A percentile compares a stretch with the other conserved stretches of the same genome.
Evolutionary conservation across 2,113 vertebrate species (phyloP).

Genomic region (Notarius quadriscutis): DNA sequence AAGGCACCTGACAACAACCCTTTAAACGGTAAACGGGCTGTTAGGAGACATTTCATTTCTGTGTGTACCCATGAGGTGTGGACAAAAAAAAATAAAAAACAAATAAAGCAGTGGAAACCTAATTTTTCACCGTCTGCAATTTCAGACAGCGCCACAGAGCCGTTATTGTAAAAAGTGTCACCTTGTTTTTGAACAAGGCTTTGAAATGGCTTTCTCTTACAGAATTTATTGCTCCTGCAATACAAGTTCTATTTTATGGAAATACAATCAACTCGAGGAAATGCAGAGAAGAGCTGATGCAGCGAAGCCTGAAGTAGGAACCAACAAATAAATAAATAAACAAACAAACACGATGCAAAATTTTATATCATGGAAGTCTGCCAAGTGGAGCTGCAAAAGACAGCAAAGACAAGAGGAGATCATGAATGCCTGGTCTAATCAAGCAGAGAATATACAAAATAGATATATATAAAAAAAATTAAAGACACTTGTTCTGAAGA

Average conservation of each 20-base stretch:
- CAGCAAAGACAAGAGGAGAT: background rate
- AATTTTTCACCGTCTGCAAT: constrained; percentile 3
- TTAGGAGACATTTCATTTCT: constrained; percentile 1
- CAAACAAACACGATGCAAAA: background rate
- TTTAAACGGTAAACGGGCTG: background rate
- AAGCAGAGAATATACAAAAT: background rate
- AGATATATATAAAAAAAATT: too few species aligned
- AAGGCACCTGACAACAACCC: background rate
- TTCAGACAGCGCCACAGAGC: background rate
- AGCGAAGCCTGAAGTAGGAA: background rate
- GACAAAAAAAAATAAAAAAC: constrained; percentile 10
- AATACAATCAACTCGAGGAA: background rate
- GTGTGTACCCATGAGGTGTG: background rate
- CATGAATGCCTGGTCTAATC: background rate
- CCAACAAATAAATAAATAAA: background rate
- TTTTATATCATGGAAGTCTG: background rate
- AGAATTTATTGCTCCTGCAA: constrained; percentile 1
- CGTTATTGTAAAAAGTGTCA: background rate
- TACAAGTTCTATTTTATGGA: constrained; percentile 12
- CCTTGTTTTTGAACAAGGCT: background rate
- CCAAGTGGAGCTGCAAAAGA: background rate
- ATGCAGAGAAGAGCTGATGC: constrained; percentile 25
- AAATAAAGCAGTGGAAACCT: constrained; percentile 16
- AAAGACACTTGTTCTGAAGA: background rate
- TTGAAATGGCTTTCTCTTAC: background rate